These are phyloP conservation scores for Axinella damicornis DNA, from an alignment of 37 sponge, comb jelly and placozoan species.

Conservation along the genomic window DNA sequence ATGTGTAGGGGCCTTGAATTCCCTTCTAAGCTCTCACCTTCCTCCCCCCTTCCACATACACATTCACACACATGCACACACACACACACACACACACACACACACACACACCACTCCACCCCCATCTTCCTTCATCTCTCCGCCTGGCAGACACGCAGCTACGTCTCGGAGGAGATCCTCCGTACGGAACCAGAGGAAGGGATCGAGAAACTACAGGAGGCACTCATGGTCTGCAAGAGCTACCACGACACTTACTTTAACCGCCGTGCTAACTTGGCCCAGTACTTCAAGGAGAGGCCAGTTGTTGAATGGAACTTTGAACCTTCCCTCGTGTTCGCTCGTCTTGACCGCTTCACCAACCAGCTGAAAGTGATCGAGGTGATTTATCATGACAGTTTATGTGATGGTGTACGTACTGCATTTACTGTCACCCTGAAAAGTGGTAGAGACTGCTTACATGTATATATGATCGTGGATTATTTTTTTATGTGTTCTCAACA, in stretches of 20 bases:
- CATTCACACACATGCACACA: background rate
- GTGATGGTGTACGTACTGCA: too few relatives aligned
- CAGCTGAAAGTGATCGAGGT: slow-evolving; percentile 77
- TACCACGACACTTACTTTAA: slow-evolving; percentile 65
- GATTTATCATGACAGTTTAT: background rate
- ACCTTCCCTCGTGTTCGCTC: slow-evolving; percentile 73
- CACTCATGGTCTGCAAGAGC: slow-evolving; percentile 65
- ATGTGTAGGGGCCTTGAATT: too few relatives aligned
- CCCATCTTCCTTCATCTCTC: background rate
- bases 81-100: background rate
- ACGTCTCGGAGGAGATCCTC: slow-evolving; percentile 90
- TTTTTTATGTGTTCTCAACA: too few relatives aligned
- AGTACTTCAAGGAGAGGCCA: slow-evolving; percentile 86
- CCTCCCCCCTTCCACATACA: too few relatives aligned
- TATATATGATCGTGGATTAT: too few relatives aligned
- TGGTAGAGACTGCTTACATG: too few relatives aligned
- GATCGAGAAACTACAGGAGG: slow-evolving; percentile 76
- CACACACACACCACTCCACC: too few relatives aligned
- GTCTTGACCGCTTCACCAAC: slow-evolving; percentile 73
- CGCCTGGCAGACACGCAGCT: slow-evolving; percentile 60
- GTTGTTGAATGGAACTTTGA: slow-evolving; percentile 88
- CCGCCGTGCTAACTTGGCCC: slow-evolving; percentile 52
- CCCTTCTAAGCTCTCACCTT: background rate
- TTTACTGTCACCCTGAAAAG: too few relatives aligned
- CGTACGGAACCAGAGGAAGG: slow-evolving; percentile 93